These are phyloP conservation scores for Saccostrea cuccullata DNA, from an alignment of 1,140 invertebrate genomes.

Conservation along the genomic window DNA sequence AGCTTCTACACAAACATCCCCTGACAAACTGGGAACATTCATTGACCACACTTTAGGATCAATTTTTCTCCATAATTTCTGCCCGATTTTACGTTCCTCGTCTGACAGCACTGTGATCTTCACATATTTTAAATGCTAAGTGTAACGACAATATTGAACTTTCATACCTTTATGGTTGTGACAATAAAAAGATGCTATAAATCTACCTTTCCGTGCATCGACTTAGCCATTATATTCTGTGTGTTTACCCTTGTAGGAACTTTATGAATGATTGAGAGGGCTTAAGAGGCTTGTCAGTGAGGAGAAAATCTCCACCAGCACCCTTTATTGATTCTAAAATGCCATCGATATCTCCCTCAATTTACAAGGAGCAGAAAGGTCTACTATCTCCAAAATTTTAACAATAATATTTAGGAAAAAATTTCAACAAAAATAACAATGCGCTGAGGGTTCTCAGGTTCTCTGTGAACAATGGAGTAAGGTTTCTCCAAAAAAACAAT, in stretches of 20 bases:
- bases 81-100: not conserved
- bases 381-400: not conserved
- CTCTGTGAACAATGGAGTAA: not conserved
- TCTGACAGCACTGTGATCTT: not conserved
- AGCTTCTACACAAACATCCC: not conserved
- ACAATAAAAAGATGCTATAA: slow-evolving; percentile 32
- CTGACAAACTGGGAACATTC: not conserved
- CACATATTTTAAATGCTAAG: slow-evolving; percentile 24
- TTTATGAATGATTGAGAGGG: slow-evolving; percentile 25
- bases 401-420: not conserved
- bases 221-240: not conserved
- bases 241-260: slow-evolving; percentile 12
- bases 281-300: not conserved
- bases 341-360: not conserved
- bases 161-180: slow-evolving; percentile 18
- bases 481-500: not conserved
- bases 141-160: slow-evolving; percentile 33
- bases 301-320: not conserved
- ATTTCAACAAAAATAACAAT: not conserved
- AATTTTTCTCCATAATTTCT: not conserved
- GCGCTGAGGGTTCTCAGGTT: not conserved
- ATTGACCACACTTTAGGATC: not conserved
- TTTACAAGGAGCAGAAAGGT: not conserved
- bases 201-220: slow-evolving; percentile 1
- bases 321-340: slow-evolving; percentile 8